A percentile compares a stretch with the other conserved stretches of the same genome.
phyloP scores from a whole-genome alignment of 2,888 invertebrate genomes.

The Lapara coniferarum region DNA sequence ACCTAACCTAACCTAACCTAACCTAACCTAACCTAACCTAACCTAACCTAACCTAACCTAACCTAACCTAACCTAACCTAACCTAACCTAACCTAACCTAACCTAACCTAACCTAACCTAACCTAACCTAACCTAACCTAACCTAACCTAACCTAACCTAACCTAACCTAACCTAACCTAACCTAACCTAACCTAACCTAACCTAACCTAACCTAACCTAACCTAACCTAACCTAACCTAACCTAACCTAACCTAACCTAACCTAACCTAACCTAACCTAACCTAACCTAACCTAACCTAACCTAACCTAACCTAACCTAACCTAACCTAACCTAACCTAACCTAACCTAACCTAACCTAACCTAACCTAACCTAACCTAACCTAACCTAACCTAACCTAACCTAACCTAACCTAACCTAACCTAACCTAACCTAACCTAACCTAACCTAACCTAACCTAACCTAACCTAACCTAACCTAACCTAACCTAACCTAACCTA shows the following conservation, averaged over 20 bases:
- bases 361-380: slow-evolving; percentile 34
- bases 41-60: slow-evolving; percentile 38
- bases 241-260: slow-evolving; percentile 36
- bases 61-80: slow-evolving; percentile 41
- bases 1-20: slow-evolving; percentile 37
- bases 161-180: slow-evolving; percentile 36
- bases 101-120: slow-evolving; percentile 23
- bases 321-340: slow-evolving; percentile 25
- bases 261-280: slow-evolving; percentile 33
- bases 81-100: slow-evolving; percentile 42
- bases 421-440: slow-evolving; percentile 40
- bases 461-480: slow-evolving; percentile 39
- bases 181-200: slow-evolving; percentile 31
- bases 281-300: slow-evolving; percentile 31
- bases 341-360: slow-evolving; percentile 26
- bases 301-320: slow-evolving; percentile 29
- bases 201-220: slow-evolving; percentile 32
- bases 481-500: slow-evolving; percentile 37
- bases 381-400: slow-evolving; percentile 30
- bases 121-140: slow-evolving; percentile 13
- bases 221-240: slow-evolving; percentile 38
- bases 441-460: slow-evolving; percentile 36
- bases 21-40: slow-evolving; percentile 36
- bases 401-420: slow-evolving; percentile 30
- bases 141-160: no score